Base-by-base conservation (phyloP, 2,888 invertebrate genomes). In the Lottia gigantea region DNA sequence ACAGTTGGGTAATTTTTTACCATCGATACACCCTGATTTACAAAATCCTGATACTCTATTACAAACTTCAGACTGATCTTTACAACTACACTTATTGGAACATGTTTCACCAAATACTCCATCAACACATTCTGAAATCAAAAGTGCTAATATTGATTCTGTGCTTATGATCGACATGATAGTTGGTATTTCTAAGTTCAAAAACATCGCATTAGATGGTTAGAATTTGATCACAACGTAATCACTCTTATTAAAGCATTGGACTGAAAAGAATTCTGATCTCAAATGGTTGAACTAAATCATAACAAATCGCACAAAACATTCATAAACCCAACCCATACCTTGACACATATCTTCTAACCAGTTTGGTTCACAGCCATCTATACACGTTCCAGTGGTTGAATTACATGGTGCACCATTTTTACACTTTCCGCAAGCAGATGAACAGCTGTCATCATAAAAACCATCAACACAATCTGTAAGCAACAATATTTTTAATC, bases 81-180 rank as follows among this genome's bases (percentile, higher is more conserved):
- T 85, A 55, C 78, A 71, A 12, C 79, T 80, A 70, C 87, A 87
- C 8, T 68, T 67, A 14, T 75, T 71, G 8, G 47, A 71, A 71
- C 88, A 88, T 70, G 80, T 76, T 25, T 79, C 75, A 1, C 88
- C 88, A 67, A 79, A 87, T 16, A 76, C 78, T 12, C 81, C 84
- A 16, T 75, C 73, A 15, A 74, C 74, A 72, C 86, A 86, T 40
- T 71, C 83, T 83, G 68, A 25, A 74, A 74, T 14, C 40, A 67
- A 49, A 19, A 65, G 1, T 40, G 11, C 7, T 40, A 6, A 40
- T 40, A 40, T 40, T 1, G 40, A 1, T 31, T 6, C 31, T 31
- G 6, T 6, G 31, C 6, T 31, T 31, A 31, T 2, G 31, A 6
- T 31, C 31, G 2, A 2, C 31, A 6, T 31, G 31, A 6, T 6